Conservation (phyloP, 2,797 vertebrate species). For the Chiroxiphia lanceolata region DNA sequence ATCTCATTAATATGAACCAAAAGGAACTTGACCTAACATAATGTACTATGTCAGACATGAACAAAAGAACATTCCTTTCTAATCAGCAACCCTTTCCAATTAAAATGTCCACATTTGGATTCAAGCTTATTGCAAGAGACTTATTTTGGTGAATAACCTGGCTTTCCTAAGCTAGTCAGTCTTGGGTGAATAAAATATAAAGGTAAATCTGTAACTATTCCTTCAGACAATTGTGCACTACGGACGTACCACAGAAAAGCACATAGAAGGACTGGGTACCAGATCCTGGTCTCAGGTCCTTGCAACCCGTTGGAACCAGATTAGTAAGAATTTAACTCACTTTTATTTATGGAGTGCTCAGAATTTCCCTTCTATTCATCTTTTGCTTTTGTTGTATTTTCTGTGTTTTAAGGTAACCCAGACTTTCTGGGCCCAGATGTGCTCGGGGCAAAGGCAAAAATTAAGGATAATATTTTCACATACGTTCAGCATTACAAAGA, state of each 20-base stretch:
- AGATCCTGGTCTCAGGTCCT: not conserved
- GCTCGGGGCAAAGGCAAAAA: not conserved
- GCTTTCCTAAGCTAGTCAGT: not conserved
- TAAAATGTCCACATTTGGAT: not conserved
- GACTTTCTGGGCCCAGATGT: too few relatives aligned
- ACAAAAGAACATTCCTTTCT: not conserved
- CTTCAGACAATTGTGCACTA: not conserved
- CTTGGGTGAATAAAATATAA: not conserved
- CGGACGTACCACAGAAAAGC: not conserved
- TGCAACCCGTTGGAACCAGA: not conserved
- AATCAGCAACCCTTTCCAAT: slow-evolving; percentile 36
- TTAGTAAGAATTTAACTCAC: not conserved
- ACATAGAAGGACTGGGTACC: not conserved
- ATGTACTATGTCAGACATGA: not conserved
- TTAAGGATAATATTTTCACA: not conserved
- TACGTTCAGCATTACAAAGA: not conserved
- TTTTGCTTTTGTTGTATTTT: not conserved
- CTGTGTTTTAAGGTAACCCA: not conserved
- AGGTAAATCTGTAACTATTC: not conserved
- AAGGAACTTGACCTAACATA: slow-evolving; percentile 36
- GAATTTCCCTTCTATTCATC: not conserved
- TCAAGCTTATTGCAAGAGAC: not conserved
- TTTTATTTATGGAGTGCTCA: rapidly evolving
- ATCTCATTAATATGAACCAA: slow-evolving; percentile 11
- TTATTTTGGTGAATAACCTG: not conserved